Base-by-base conservation (phyloP, 2,797 vertebrate genomes). In the Spinibarbus caldwelli region DNA sequence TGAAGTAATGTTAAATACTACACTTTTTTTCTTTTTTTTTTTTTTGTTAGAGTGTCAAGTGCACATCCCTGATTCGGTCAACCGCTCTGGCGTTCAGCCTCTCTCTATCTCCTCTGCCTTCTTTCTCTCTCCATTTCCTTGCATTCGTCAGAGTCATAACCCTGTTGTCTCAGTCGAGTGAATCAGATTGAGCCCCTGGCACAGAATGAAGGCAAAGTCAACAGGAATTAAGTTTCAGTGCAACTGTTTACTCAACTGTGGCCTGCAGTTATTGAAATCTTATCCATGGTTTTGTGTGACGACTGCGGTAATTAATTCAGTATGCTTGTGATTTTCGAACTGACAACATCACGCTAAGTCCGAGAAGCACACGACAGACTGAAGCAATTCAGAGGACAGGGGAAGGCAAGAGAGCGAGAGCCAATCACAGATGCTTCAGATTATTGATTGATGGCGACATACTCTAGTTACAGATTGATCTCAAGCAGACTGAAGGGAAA, bases 171-270 rank as follows among this genome's bases (percentile, higher is more conserved):
- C 96, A 96, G 96, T 95, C 94, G 94, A 96, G 94, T 92, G 90
- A 97, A 97, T 97, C 96, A 96, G 95, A 98, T 97, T 96, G 95
- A 96, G 96, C 97, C 96, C 95, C 96, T 97, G 96, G 97, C 97
- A 94, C 95, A 96, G 96, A 97, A 97, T 94, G 96, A 97, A 96
- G 97, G 96, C 96, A 98, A 99, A 99, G 97, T 98, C 97, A 98
- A 99, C 97, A 98, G 96, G 98, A 98, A 98, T 99, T 98, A 98
- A 96, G 96, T 99, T 98, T 99, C 97, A 97, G 96, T 95, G 96
- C 96, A 98, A 99, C 97, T 98, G 97, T 99, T 99, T 99, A 98
- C 97, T 97, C 97, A 98, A 99, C 97, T 99, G 97, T 97, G 97
- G 97, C 97, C 97, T 95, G 96, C 96, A 97, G 97, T 98, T 99